Percentiles rank a stretch among this genome's conserved stretches.
Evolutionary conservation across 1,140 invertebrate genomes (phyloP).

Genomic region (Eueides isabella): DNA sequence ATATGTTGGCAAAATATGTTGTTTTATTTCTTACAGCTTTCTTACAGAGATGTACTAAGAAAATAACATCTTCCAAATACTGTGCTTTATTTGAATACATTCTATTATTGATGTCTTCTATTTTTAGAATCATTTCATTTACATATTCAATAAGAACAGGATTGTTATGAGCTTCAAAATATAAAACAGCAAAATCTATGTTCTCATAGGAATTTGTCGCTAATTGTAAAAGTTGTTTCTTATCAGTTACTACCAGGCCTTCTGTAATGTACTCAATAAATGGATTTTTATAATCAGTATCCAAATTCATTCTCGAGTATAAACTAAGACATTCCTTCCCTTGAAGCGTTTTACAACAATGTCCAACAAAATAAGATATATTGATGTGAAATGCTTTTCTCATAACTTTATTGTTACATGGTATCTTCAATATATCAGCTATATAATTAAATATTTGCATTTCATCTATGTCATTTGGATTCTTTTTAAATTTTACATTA

Average conservation of each 20-base stretch:
- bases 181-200: constrained; percentile 60
- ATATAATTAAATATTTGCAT: constrained; percentile 37
- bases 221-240: constrained; percentile 44
- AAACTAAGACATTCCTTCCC: constrained; percentile 52
- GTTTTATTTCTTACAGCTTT: constrained; percentile 26
- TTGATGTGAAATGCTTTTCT: constrained; percentile 61
- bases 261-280: constrained; percentile 44
- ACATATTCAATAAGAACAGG: constrained; percentile 48
- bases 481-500: constrained; percentile 34
- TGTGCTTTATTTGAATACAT: constrained; percentile 59
- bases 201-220: constrained; percentile 42
- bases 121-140: constrained; percentile 47
- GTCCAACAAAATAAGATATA: constrained; percentile 57
- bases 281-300: constrained; percentile 37
- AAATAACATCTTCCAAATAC: constrained; percentile 56
- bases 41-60: constrained; percentile 40
- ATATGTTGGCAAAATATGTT: constrained; percentile 18
- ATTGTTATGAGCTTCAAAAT: constrained; percentile 50
- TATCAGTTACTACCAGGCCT: constrained; percentile 39
- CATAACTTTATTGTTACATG: constrained; percentile 64
- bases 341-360: constrained; percentile 48
- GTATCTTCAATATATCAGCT: constrained; percentile 58
- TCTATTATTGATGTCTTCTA: constrained; percentile 51
- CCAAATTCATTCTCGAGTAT: constrained; percentile 34
- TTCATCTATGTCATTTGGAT: constrained; percentile 20